These are phyloP conservation scores for Myotis myotis DNA, from an alignment of 2,797 vertebrate species.

Conservation along the genomic window DNA sequence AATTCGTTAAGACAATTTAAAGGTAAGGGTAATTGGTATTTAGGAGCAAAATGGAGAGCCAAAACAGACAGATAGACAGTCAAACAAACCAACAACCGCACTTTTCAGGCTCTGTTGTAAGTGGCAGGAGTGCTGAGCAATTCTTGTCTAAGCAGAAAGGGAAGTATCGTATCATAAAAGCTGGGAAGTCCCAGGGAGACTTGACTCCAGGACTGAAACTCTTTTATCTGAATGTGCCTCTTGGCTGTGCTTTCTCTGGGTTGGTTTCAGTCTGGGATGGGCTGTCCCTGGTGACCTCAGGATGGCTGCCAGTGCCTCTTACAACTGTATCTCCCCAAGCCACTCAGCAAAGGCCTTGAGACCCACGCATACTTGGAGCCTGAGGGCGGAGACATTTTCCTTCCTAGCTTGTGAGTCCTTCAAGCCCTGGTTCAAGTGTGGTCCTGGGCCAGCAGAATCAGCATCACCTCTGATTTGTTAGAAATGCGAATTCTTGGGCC, in stretches of 20 bases:
- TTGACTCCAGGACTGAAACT: neutral
- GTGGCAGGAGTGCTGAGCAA: neutral
- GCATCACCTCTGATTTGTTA: neutral
- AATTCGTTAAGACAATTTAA: neutral
- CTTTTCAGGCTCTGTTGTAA: neutral
- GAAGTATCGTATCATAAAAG: neutral
- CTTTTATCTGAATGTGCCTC: neutral
- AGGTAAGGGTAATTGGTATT: neutral
- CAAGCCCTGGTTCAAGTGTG: neutral
- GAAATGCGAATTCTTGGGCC: neutral
- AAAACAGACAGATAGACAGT: neutral
- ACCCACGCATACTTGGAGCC: neutral
- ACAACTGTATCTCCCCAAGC: neutral
- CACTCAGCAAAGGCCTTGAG: neutral
- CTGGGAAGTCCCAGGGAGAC: neutral
- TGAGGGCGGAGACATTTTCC: neutral
- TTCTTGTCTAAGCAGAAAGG: neutral
- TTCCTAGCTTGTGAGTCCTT: neutral
- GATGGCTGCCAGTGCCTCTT: neutral
- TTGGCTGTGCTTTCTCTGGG: neutral
- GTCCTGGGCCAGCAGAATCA: neutral
- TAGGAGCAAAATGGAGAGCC: neutral
- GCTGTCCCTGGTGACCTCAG: neutral
- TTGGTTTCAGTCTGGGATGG: neutral
- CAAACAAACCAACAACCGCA: neutral